Conservation (phyloP, 23 tunicate genomes). For the Aplidium turbinatum region DNA sequence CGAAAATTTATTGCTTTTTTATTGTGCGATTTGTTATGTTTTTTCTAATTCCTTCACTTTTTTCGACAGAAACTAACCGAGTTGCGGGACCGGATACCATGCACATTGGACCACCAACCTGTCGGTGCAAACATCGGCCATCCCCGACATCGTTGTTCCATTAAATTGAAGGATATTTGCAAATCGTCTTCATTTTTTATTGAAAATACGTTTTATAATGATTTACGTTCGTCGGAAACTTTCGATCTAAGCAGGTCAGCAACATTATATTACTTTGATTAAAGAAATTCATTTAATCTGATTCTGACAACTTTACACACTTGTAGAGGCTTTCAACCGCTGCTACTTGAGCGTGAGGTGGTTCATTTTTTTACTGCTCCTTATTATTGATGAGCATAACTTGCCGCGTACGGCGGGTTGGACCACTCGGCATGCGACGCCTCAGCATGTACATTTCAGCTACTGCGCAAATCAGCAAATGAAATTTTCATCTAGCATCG, state of each 20-base stretch:
- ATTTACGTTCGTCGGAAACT: conserved; percentile 40
- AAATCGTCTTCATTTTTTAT: conserved; percentile 66
- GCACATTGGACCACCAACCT: conserved; percentile 74
- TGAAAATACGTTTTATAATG: conserved; percentile 84
- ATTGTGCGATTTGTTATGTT: background rate
- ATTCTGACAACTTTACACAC: background rate
- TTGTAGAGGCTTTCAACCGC: too few relatives aligned
- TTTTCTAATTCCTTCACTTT: background rate
- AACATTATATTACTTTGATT: background rate
- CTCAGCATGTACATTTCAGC: too few relatives aligned
- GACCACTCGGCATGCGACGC: too few relatives aligned
- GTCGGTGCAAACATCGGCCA: conserved; percentile 54
- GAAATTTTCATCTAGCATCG: too few relatives aligned
- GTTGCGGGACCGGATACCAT: conserved; percentile 73
- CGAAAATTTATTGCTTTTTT: too few relatives aligned
- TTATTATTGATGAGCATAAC: too few relatives aligned
- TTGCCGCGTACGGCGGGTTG: too few relatives aligned
- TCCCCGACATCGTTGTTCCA: conserved; percentile 32
- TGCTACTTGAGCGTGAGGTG: background rate
- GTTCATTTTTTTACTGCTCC: background rate
- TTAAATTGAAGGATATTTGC: conserved; percentile 63
- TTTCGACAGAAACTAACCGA: conserved; percentile 64
- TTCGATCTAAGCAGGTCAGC: conserved; percentile 70
- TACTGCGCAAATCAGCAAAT: too few relatives aligned
- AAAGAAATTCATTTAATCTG: too few relatives aligned